Evolutionary conservation across 2,797 vertebrate species (phyloP), one percentile per base, ranked within the genome.

Genomic region (Tamandua tetradactyla): DNA sequence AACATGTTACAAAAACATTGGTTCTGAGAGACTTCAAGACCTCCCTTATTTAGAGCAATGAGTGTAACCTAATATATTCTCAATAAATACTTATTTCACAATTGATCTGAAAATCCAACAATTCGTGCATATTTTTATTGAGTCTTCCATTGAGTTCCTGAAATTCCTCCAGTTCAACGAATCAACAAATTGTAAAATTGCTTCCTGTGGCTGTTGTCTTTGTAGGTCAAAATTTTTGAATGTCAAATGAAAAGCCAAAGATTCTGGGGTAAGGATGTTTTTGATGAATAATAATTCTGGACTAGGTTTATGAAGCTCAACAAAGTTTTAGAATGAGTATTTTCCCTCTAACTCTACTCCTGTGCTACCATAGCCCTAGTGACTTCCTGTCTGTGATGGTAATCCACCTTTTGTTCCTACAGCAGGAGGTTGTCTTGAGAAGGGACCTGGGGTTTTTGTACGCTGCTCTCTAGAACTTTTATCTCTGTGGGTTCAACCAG

Each of bases 401-500:
- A 52, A 5, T 27, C 37, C 20, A n/a, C 32, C 9, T 7, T 1
- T 8, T 22, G 11, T 30, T 22, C 3, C 22, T 0, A 14, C 5
- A 47, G 37, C 81, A 86, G 62, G 5, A 25, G 62, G 27, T 7
- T 30, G 15, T 8, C 37, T 52, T 7, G 59, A 40, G 32, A 42
- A 81, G 47, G 80, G 7, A 3, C 0, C 3, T 52, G 23, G 13
- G 40, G 42, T 88, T 95, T 89, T 62, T 71, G 49, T 93, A 7
- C 4, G 27, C 4, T 20, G 57, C 32, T 32, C 32, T 69, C n/a
- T 15, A 20, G 3, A 40, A n/a, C 0, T 0, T 2, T 18, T 76
- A n/a, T 83, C 72, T 89, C 64, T 66, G 81, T 74, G 61, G 3
- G 4, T 4, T 78, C 55, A 0, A 3, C 27, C 68, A 84, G 32